Evolutionary conservation across 2,888 invertebrate genomes (phyloP), one percentile per base, ranked within the genome.

Genomic region (Panzeria rudis): DNA sequence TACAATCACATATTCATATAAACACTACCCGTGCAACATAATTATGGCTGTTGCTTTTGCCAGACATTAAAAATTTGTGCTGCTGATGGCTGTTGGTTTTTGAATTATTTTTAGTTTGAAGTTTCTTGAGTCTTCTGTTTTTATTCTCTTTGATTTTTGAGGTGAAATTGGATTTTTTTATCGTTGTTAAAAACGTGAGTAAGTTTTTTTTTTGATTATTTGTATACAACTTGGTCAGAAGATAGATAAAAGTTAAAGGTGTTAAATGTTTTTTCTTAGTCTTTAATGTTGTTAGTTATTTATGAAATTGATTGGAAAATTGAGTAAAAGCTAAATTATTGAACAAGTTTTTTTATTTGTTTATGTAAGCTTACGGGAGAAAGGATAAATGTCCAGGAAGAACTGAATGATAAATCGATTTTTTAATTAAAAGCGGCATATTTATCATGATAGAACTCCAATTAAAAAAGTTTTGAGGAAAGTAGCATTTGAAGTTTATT

Each of bases 261-360:
- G 82, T 71, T 77, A 77, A 83, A 59, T 47, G 56, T 41, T 41
- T 61, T 38, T 17, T 52, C 23, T 23, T 3, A 11, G 50, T 17
- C 2, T 20, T 52, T 52, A 20, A 23, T 13, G 23, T 20, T 25
- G 17, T 47, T 77, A 50, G 71, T 59, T 76, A 77, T 83, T 77
- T 77, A 68, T 75, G 82, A 56, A 83, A 83, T 72, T 77, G 76
- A 83, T 83, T 83, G 82, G 82, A 83, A 83, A 83, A 76, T 82
- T 82, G 38, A 64, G 54, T 71, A 17, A n/a, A 78, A 73, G 50
- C 17, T 50, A 29, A 41, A 50, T 15, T 20, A 23, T 44, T 29
- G n/a, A 71, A 54, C 71, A 29, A 71, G 32, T 68, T 68, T 44
- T 68, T 25, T n/a, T 47, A 15, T 20, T 56, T 44, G 32, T 2